A percentile compares a stretch with the other conserved stretches of the same genome.
These are phyloP conservation scores for Tetrapedia diversipes DNA, from an alignment of 2,888 invertebrate genomes.

Conservation along the genomic window DNA sequence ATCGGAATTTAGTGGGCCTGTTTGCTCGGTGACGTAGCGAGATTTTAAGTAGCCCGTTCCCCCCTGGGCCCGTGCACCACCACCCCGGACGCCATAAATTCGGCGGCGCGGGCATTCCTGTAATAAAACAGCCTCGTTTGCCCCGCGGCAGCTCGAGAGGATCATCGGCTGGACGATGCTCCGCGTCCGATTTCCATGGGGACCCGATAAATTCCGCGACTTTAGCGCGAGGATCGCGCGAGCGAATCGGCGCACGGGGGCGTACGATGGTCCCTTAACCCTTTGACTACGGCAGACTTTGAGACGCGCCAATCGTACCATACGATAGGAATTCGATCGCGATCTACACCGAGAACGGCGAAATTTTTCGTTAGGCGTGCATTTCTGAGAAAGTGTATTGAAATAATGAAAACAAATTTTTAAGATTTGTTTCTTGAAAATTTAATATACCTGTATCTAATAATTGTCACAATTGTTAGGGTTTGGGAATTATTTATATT, in stretches of 20 bases:
- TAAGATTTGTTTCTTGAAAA: no score
- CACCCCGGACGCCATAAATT: slow-evolving; percentile 27
- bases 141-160: background rate
- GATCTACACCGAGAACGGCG: no score
- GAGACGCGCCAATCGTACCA: no score
- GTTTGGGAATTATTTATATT: no score
- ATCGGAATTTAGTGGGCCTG: slow-evolving; percentile 30
- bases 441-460: no score
- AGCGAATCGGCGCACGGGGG: background rate
- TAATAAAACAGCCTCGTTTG: slow-evolving; percentile 41
- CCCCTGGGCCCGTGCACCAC: background rate
- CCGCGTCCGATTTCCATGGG: slow-evolving; percentile 10
- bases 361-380: no score
- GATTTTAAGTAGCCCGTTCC: slow-evolving; percentile 32
- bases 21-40: slow-evolving; percentile 11
- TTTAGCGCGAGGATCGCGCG: background rate
- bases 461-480: no score
- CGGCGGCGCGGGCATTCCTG: slow-evolving; percentile 8
- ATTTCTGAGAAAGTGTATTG: no score
- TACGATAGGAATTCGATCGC: no score
- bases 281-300: no score
- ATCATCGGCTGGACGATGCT: slow-evolving; percentile 2
- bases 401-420: no score
- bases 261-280: background rate
- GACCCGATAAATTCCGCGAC: slow-evolving; percentile 13